These are phyloP conservation scores for Lutraria lutraria DNA, from an alignment of 2,888 invertebrate genomes.

Conservation along the genomic window DNA sequence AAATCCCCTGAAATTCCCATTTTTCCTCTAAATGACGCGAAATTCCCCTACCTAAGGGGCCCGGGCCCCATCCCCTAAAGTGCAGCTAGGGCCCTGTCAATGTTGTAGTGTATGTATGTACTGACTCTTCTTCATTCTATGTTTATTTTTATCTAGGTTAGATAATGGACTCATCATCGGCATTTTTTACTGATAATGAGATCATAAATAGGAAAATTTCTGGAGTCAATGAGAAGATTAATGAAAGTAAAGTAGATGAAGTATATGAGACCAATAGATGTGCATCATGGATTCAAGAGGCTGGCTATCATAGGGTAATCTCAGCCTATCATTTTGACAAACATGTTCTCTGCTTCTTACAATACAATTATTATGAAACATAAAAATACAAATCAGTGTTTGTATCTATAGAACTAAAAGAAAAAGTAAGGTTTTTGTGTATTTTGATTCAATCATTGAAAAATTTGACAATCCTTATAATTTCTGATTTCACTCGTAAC, in stretches of 20 bases:
- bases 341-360: not conserved
- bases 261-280: conserved; percentile 90
- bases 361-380: not conserved
- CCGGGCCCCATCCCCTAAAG: too few relatives aligned
- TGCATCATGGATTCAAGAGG: conserved; percentile 91
- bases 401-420: not conserved
- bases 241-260: conserved; percentile 81
- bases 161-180: conserved; percentile 44
- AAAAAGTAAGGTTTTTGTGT: too few relatives aligned
- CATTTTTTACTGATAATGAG: conserved; percentile 57
- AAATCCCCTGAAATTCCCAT: too few relatives aligned
- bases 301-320: conserved; percentile 90
- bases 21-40: too few relatives aligned
- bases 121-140: not conserved
- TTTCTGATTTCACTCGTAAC: too few relatives aligned
- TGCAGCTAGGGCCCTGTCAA: too few relatives aligned
- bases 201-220: conserved; percentile 33
- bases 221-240: not conserved
- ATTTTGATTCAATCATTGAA: too few relatives aligned
- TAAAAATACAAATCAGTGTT: not conserved
- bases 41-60: too few relatives aligned
- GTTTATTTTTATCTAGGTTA: not conserved
- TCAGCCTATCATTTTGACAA: not conserved
- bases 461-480: too few relatives aligned
- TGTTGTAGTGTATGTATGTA: too few relatives aligned